Evolutionary conservation across 2,888 invertebrate species (phyloP), one percentile per base, ranked within the genome.

Genomic region (Diarsia mendica): DNA sequence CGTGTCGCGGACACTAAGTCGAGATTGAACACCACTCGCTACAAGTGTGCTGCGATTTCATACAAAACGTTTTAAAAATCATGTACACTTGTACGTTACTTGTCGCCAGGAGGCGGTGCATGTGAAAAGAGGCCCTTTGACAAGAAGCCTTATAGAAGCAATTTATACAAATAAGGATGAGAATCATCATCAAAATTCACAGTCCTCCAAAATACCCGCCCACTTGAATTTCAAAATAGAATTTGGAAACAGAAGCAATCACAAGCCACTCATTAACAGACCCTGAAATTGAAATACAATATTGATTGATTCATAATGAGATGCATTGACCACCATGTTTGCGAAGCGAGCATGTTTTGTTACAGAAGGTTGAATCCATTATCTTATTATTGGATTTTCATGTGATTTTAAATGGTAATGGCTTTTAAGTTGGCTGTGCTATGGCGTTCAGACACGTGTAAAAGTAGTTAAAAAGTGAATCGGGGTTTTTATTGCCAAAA

Each of bases 221-320:
- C 8, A 3, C 15, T 58, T 2, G 58, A 33, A 9, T 60, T 60
- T 15, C 9, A 63, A 44, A 44, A 44, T n/a, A 0, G 3, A 67
- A n/a, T 67, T 51, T 63, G 28, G 20, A 46, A 46, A 20, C 20
- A 20, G 5, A 15, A 28, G 28, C 15, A 68, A 63, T 20, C 63
- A 46, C 23, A 39, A 23, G 8, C 55, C 18, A 10, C 20, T 3
- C 44, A 68, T 63, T 44, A 18, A 20, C 33, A 15, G 1, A 11
- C 10, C 10, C 6, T 48, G 33, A 58, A 23, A 58, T 58, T 58
- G 28, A 39, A 70, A 70, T 33, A 15, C 53, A 70, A n/a, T 33
- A 46, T 70, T n/a, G 71, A 70, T 70, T 44, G 0, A 46, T 70
- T 58, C 73, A 20, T 72, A 72, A 72, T 48, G 67, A 23, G 39